Evolutionary conservation across 2,797 vertebrate species (phyloP).

Genomic region (Paguma larvata): DNA sequence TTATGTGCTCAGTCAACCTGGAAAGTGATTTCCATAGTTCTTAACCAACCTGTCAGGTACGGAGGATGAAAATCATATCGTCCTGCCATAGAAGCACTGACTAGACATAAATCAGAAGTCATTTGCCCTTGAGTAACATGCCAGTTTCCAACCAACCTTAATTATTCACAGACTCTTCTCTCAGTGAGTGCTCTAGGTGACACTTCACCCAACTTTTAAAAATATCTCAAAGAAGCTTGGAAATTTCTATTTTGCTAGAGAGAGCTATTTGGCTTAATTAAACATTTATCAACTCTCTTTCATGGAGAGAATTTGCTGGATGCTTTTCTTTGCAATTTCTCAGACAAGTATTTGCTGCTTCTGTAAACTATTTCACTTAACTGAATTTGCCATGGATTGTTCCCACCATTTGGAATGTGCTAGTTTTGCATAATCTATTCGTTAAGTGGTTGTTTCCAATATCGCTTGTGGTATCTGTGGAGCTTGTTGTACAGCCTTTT

Average conservation of each 20-base stretch:
- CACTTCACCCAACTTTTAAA: not conserved
- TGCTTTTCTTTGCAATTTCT: conserved; percentile 55
- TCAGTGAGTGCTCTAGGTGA: not conserved
- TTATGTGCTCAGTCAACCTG: not conserved
- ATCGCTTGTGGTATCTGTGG: conserved; percentile 51
- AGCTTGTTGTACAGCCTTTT: conserved; percentile 70
- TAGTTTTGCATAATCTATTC: conserved; percentile 67
- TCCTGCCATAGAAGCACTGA: not conserved
- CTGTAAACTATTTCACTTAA: conserved; percentile 55
- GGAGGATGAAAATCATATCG: not conserved
- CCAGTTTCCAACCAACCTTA: not conserved
- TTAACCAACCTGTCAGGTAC: not conserved
- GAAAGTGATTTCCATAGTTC: not conserved
- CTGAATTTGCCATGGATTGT: conserved; percentile 65
- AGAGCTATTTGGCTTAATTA: not conserved
- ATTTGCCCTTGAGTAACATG: not conserved
- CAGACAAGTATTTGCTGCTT: conserved; percentile 56
- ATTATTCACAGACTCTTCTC: not conserved
- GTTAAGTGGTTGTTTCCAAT: conserved; percentile 68
- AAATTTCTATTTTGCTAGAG: conserved; percentile 28
- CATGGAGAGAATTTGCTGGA: conserved; percentile 39
- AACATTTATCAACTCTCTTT: not conserved
- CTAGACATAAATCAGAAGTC: conserved; percentile 39
- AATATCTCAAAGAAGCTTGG: not conserved
- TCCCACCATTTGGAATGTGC: conserved; percentile 49